Conservation (phyloP, 2,888 invertebrate genomes). For the Noctua janthina region DNA sequence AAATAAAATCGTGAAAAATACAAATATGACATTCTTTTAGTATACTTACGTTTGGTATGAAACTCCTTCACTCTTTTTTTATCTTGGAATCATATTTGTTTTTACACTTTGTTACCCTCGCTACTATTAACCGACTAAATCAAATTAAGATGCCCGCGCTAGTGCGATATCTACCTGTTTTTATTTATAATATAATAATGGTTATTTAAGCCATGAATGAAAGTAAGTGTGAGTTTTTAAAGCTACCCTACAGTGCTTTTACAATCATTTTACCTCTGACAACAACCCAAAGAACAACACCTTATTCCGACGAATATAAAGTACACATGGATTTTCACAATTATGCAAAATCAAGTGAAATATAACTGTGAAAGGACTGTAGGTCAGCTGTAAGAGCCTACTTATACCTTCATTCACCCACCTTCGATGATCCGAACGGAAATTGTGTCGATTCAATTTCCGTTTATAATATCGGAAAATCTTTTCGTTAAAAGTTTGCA, state of each 20-base stretch:
- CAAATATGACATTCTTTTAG: too few relatives aligned
- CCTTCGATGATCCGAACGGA: constrained; percentile 34
- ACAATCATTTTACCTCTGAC: background rate
- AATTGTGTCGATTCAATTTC: constrained; percentile 54
- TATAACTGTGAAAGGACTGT: background rate
- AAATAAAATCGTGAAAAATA: too few relatives aligned
- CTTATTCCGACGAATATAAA: background rate
- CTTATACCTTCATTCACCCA: background rate
- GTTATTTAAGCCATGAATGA: background rate
- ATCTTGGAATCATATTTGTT: too few relatives aligned
- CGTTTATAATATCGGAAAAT: constrained; percentile 36
- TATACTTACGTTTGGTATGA: too few relatives aligned
- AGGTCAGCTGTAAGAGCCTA: background rate
- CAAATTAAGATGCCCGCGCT: too few relatives aligned
- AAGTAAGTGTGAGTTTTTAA: background rate
- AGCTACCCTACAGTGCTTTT: background rate
- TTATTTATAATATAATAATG: too few relatives aligned
- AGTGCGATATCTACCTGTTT: too few relatives aligned
- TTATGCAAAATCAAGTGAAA: background rate
- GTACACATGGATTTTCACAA: background rate
- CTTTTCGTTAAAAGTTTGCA: constrained; percentile 8
- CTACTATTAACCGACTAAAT: too few relatives aligned
- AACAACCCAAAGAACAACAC: background rate
- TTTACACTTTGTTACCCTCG: too few relatives aligned
- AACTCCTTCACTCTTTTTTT: too few relatives aligned